Evolutionary conservation across 2,797 vertebrate species (phyloP).

Genomic region (Manis pentadactyla): DNA sequence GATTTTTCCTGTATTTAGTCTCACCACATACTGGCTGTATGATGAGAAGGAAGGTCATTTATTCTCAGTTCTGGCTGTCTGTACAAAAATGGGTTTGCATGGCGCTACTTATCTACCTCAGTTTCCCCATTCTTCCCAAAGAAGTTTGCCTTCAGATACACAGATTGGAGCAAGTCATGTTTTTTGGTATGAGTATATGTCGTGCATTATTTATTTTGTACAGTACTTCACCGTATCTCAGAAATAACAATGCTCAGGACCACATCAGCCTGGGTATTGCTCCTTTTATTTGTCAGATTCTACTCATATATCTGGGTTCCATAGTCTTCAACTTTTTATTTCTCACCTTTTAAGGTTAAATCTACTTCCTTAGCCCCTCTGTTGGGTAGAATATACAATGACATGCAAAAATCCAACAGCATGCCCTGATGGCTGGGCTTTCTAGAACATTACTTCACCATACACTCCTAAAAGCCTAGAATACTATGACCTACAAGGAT

Average conservation of each 20-base stretch:
- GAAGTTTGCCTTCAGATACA: background rate
- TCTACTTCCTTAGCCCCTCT: background rate
- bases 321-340: background rate
- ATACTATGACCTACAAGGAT: background rate
- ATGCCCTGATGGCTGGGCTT: background rate
- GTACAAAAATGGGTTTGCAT: background rate
- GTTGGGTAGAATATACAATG: background rate
- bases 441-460: background rate
- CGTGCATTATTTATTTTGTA: background rate
- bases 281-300: background rate
- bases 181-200: background rate
- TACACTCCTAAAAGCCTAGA: background rate
- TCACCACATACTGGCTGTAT: background rate
- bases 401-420: background rate
- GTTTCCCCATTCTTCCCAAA: background rate
- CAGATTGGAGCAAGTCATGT: background rate
- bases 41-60: background rate
- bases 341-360: constrained; percentile 48
- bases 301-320: background rate
- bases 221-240: background rate
- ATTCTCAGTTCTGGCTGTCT: background rate
- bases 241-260: background rate
- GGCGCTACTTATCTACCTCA: background rate
- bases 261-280: background rate
- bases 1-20: background rate